A percentile compares a stretch with the other conserved stretches of the same genome.
phyloP scores from a whole-genome alignment of 2,888 invertebrate genomes.

The Acleris holmiana region DNA sequence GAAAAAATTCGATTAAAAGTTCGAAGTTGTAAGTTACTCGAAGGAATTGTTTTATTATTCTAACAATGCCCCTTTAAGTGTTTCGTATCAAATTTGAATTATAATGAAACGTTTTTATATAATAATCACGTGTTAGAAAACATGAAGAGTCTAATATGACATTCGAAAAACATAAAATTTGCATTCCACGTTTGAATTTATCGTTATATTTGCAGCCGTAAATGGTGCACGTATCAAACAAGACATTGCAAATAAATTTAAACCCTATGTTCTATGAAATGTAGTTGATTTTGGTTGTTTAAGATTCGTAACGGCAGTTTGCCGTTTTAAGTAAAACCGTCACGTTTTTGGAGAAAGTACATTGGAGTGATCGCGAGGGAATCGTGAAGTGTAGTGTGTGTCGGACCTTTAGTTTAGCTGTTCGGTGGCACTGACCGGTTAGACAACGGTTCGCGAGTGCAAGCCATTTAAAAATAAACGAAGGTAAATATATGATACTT shows the following conservation, averaged over 20 bases:
- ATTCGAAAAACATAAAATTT: slow-evolving; percentile 19
- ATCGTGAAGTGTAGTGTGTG: slow-evolving; percentile 34
- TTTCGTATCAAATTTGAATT: slow-evolving; percentile 6
- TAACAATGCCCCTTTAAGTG: too few species aligned
- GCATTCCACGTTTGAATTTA: slow-evolving; percentile 34
- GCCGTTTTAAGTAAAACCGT: slow-evolving; percentile 28
- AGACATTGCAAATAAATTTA: neutral
- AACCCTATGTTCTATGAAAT: neutral
- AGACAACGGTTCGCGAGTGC: neutral
- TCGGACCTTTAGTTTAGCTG: slow-evolving; percentile 17
- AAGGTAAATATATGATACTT: neutral
- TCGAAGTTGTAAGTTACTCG: too few species aligned
- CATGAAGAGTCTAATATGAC: slow-evolving; percentile 27
- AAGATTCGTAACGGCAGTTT: slow-evolving; percentile 32
- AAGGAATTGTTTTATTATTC: too few species aligned
- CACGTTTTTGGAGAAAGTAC: slow-evolving; percentile 38
- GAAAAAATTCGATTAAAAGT: too few species aligned
- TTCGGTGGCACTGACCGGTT: slow-evolving; percentile 13
- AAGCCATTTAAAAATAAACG: neutral
- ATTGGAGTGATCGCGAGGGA: slow-evolving; percentile 20
- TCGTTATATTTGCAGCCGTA: slow-evolving; percentile 28
- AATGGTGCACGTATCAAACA: slow-evolving; percentile 22
- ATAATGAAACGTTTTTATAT: slow-evolving; percentile 5
- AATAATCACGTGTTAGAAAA: slow-evolving; percentile 20
- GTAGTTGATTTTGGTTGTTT: slow-evolving; percentile 19